Percentiles rank a stretch among this genome's conserved stretches.
Evolutionary conservation across 2,797 vertebrate genomes (phyloP).

Genomic region (Tympanoctomys barrerae): DNA sequence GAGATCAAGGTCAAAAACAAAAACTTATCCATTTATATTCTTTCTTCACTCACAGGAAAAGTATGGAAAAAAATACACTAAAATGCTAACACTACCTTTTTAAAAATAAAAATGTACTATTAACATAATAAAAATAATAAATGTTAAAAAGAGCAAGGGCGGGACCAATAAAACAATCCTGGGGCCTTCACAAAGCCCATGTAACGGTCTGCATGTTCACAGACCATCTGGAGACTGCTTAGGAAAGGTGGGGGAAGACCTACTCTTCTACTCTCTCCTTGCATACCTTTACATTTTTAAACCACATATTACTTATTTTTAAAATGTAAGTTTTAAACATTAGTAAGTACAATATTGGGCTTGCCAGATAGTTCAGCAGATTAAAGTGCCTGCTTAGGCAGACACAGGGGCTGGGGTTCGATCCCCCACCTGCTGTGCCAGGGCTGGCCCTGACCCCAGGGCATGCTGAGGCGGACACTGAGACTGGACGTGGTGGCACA

Average conservation of each 20-base stretch:
- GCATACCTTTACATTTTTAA: conserved; percentile 27
- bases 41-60: neutral
- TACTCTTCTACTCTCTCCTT: neutral
- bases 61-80: neutral
- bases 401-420: too few species aligned
- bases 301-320: neutral
- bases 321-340: conserved; percentile 21
- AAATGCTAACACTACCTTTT: neutral
- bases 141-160: neutral
- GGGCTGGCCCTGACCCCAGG: too few species aligned
- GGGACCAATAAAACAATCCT: neutral
- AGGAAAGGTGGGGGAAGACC: neutral
- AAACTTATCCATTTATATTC: neutral
- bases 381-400: too few species aligned
- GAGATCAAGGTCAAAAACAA: neutral
- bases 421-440: too few species aligned
- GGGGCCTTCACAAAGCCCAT: neutral
- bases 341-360: neutral
- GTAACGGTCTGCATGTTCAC: neutral
- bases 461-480: too few species aligned
- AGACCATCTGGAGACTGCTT: neutral
- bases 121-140: neutral
- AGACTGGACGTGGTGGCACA: too few species aligned
- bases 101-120: conserved; percentile 16
- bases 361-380: too few species aligned